A percentile compares a stretch with the other conserved stretches of the same genome.
These are phyloP conservation scores for Trachelus iudaicus DNA, from an alignment of 2,888 invertebrate species.

Conservation along the genomic window DNA sequence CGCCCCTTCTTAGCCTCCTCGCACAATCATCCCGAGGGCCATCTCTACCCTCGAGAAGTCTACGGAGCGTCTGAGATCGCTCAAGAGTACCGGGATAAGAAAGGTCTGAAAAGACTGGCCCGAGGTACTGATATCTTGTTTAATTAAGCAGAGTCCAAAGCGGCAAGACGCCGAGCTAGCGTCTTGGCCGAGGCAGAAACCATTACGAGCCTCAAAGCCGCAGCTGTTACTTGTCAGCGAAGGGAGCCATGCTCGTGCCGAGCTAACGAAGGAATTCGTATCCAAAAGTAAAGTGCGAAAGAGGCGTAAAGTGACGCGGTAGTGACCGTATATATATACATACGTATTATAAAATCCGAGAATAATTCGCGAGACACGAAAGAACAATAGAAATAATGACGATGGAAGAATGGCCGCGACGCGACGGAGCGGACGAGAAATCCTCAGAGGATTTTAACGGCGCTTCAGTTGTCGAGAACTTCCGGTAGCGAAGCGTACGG, in stretches of 20 bases:
- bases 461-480: too few relatives aligned
- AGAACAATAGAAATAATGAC: background rate
- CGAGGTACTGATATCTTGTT: conserved; percentile 45
- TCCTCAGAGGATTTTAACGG: too few relatives aligned
- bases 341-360: background rate
- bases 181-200: background rate
- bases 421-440: background rate
- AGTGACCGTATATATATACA: too few relatives aligned
- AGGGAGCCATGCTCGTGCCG: background rate
- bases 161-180: background rate
- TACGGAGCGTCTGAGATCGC: too few relatives aligned
- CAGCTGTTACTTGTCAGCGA: background rate
- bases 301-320: background rate
- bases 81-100: too few relatives aligned
- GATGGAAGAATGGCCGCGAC: background rate
- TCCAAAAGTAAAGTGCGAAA: background rate
- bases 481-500: too few relatives aligned
- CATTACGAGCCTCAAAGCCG: conserved; percentile 1
- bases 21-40: too few relatives aligned
- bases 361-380: background rate
- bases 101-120: background rate
- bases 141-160: conserved; percentile 46
- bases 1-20: too few relatives aligned
- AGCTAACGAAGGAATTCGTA: background rate
- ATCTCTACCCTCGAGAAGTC: too few relatives aligned